phyloP scores from a whole-genome alignment of 2,113 vertebrate genomes.

The Natator depressus region DNA sequence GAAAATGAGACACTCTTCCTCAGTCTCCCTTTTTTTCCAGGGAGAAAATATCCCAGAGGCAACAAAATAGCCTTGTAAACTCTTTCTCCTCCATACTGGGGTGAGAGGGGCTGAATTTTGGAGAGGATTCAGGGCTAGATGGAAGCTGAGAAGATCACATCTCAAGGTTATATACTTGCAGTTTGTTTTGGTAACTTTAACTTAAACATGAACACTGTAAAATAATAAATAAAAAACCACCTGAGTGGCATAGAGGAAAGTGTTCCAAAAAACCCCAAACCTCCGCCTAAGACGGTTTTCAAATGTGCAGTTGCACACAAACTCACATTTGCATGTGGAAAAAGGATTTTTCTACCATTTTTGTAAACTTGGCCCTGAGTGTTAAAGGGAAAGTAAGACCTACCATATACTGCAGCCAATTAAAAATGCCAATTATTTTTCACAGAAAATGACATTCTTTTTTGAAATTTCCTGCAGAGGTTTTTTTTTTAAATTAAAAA shows the following conservation, averaged over 20 bases:
- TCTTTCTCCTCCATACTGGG: not conserved
- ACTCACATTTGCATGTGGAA: not conserved
- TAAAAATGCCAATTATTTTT: not conserved
- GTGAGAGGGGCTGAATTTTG: fast-evolving
- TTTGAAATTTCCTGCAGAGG: not conserved
- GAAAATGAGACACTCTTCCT: not conserved
- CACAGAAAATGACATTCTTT: not conserved
- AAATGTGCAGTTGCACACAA: not conserved
- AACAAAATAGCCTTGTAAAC: not conserved
- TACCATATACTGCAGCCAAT: fast-evolving
- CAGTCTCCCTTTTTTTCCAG: not conserved
- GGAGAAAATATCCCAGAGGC: not conserved
- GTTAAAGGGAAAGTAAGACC: not conserved
- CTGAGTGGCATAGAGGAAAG: not conserved
- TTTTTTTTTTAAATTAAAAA: not conserved
- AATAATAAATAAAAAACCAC: too few species aligned
- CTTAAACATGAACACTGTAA: not conserved
- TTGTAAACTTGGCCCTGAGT: not conserved
- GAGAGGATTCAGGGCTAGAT: not conserved
- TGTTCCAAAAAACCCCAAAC: not conserved
- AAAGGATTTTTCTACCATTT: not conserved
- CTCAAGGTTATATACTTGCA: not conserved
- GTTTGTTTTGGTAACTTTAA: not conserved
- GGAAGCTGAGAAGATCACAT: not conserved
- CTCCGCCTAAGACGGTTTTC: fast-evolving